phyloP scores from a whole-genome alignment of 2,113 vertebrate genomes.

The Aldabrachelys gigantea region DNA sequence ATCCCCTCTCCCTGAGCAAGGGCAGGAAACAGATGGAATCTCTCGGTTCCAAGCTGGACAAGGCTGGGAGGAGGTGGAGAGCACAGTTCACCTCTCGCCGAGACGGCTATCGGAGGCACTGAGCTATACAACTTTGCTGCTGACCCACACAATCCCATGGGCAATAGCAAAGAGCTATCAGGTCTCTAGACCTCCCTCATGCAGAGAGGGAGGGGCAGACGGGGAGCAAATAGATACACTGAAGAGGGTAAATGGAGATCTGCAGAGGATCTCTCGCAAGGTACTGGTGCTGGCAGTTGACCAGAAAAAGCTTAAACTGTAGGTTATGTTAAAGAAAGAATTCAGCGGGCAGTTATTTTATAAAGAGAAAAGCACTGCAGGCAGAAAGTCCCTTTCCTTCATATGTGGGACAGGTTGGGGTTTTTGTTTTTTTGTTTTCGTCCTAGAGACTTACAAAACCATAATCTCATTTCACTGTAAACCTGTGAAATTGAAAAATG shows the following conservation, averaged over 20 bases:
- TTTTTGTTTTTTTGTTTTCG: background rate
- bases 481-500: slow-evolving; percentile 62
- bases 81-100: background rate
- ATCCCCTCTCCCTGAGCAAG: slow-evolving; percentile 5
- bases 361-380: background rate
- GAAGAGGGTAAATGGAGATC: background rate
- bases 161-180: background rate
- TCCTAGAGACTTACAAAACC: slow-evolving; percentile 53
- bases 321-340: background rate
- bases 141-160: slow-evolving; percentile 8
- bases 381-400: background rate
- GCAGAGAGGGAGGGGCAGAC: slow-evolving; percentile 16
- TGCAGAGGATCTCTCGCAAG: background rate
- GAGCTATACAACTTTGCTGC: slow-evolving; percentile 1
- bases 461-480: slow-evolving; percentile 57
- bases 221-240: background rate
- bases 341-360: background rate
- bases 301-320: background rate
- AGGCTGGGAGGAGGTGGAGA: slow-evolving; percentile 20
- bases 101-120: background rate
- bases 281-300: background rate
- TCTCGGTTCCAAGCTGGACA: slow-evolving; percentile 25
- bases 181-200: slow-evolving; percentile 8
- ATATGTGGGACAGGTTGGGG: background rate
- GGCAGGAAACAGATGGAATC: accelerated